Percentiles rank a stretch among this genome's conserved stretches.
Conservation (phyloP, 2,113 vertebrate genomes). For the Jacana jacana region DNA sequence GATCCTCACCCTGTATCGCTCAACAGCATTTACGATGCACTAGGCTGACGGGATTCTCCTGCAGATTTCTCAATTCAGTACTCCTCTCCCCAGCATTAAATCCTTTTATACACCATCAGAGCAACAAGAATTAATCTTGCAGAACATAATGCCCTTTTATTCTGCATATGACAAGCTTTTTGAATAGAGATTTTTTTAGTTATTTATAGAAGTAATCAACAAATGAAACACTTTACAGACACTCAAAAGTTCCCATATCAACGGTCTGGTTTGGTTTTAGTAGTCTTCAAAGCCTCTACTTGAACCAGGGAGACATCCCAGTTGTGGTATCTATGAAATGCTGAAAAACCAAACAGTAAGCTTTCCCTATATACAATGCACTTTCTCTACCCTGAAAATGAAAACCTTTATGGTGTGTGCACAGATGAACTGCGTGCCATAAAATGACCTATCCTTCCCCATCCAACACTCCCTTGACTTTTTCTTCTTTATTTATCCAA, state of each 20-base stretch:
- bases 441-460: background rate
- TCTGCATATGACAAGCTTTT: background rate
- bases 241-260: background rate
- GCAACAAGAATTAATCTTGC: conserved; percentile 2
- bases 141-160: background rate
- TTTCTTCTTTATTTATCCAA: background rate
- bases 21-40: background rate
- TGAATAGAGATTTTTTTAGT: background rate
- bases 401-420: background rate
- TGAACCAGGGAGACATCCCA: background rate
- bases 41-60: background rate
- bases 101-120: background rate
- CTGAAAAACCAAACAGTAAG: background rate
- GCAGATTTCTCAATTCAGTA: background rate
- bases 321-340: background rate
- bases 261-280: background rate
- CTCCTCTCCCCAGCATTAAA: background rate
- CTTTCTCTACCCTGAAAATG: background rate
- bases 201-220: background rate
- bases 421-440: background rate
- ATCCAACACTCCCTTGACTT: background rate
- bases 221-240: background rate
- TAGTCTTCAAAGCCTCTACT: background rate
- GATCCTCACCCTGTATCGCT: background rate
- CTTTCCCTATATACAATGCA: background rate